Evolutionary conservation across 2,797 vertebrate species (phyloP).

Genomic region (Dryobates pubescens): DNA sequence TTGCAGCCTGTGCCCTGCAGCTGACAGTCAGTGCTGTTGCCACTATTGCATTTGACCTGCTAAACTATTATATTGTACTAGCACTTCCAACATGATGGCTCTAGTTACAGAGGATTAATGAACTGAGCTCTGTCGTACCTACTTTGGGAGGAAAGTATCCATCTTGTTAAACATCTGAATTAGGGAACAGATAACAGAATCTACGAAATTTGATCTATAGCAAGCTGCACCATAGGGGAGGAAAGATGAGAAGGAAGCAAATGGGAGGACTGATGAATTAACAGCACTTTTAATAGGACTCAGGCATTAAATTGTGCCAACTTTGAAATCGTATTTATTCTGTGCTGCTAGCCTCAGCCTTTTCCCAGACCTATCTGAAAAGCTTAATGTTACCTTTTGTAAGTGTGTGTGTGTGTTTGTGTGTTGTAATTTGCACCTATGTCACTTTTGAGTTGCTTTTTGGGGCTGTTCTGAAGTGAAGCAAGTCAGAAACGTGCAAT

Average conservation of each 20-base stretch:
- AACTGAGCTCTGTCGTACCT: neutral
- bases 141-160: neutral
- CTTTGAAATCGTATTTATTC: neutral
- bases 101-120: neutral
- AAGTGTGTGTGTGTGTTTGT: neutral
- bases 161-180: neutral
- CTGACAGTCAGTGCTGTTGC: neutral
- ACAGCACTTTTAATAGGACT: neutral
- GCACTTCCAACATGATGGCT: neutral
- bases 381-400: neutral
- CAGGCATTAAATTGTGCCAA: neutral
- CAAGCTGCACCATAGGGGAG: neutral
- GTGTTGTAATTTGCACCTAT: neutral
- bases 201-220: neutral
- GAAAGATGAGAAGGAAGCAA: neutral
- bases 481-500: neutral
- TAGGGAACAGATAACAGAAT: neutral
- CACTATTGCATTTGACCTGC: neutral
- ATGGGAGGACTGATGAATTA: neutral
- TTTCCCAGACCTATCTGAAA: neutral
- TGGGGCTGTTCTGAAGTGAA: neutral
- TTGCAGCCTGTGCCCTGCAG: neutral
- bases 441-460: neutral
- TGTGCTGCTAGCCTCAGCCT: neutral
- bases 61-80: neutral